Evolutionary conservation across 2,113 vertebrate species (phyloP).

Genomic region (Paramisgurnus dabryanus): DNA sequence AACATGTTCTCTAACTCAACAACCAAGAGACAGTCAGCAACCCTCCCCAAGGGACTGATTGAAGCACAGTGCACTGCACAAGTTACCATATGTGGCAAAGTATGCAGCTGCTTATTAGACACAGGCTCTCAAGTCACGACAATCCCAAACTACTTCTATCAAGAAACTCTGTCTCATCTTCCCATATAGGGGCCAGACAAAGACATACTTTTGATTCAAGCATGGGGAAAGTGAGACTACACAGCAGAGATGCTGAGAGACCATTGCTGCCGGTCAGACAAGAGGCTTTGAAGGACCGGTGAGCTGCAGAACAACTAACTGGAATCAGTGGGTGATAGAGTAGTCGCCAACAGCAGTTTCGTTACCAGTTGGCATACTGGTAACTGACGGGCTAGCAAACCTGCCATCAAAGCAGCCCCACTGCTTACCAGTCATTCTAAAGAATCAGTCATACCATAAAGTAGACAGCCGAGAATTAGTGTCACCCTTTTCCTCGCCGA

Average conservation of each 20-base stretch:
- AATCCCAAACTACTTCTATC: slow-evolving; percentile 4
- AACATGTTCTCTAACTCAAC: background rate
- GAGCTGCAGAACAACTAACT: background rate
- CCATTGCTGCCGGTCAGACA: background rate
- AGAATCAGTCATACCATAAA: background rate
- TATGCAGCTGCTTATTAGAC: background rate
- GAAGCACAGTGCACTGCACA: background rate
- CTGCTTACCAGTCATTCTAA: background rate
- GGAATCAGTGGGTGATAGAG: background rate
- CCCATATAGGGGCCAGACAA: slow-evolving; percentile 4
- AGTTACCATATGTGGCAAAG: no score
- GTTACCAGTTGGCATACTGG: background rate
- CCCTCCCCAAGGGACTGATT: background rate
- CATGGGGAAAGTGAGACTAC: background rate
- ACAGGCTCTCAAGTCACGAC: background rate
- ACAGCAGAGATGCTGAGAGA: background rate
- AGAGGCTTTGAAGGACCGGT: background rate
- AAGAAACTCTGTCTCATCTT: background rate
- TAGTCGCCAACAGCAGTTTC: background rate
- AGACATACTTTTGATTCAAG: background rate
- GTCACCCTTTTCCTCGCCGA: background rate
- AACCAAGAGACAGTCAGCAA: background rate
- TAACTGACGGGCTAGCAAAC: background rate
- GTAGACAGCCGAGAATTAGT: background rate
- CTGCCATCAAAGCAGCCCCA: background rate